These are phyloP conservation scores for Falco biarmicus DNA, from an alignment of 2,797 vertebrate species.

Conservation along the genomic window DNA sequence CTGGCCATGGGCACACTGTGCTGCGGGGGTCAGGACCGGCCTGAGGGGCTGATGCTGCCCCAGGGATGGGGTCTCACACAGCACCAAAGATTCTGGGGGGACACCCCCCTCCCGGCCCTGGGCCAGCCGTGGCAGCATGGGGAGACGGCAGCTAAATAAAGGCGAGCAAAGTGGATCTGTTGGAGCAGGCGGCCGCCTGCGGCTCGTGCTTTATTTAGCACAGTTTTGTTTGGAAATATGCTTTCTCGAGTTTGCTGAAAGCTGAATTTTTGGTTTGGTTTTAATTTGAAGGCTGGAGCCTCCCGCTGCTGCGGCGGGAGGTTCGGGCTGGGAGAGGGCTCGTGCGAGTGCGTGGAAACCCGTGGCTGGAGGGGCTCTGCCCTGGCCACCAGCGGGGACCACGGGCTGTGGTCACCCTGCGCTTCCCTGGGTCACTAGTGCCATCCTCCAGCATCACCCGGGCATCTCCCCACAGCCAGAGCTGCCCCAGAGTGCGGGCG, in stretches of 20 bases:
- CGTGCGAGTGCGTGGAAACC: fast-evolving
- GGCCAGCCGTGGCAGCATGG: not conserved
- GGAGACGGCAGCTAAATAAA: slow-evolving; percentile 50
- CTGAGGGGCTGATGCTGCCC: fast-evolving
- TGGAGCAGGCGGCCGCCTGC: slow-evolving; percentile 37
- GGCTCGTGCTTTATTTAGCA: slow-evolving; percentile 59
- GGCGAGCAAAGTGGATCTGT: slow-evolving; percentile 15
- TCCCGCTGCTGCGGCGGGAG: not conserved
- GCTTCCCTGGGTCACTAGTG: not conserved
- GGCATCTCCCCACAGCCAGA: not conserved
- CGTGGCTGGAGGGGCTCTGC: not conserved
- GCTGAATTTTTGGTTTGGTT: slow-evolving; percentile 39
- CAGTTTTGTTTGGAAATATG: slow-evolving; percentile 53
- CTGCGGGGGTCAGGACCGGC: not conserved
- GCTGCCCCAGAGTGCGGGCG: not conserved
- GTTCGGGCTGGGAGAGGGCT: not conserved
- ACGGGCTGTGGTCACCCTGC: fast-evolving
- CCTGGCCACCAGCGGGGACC: fast-evolving
- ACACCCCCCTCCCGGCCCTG: not conserved
- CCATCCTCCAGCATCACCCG: not conserved
- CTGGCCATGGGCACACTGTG: not conserved
- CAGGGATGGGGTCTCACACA: not conserved
- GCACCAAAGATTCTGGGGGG: not conserved
- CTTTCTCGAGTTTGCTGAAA: not conserved
- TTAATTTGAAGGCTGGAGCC: slow-evolving; percentile 24